phyloP scores from a whole-genome alignment of 2,888 invertebrate species.

The Iselma pallidipennis region DNA sequence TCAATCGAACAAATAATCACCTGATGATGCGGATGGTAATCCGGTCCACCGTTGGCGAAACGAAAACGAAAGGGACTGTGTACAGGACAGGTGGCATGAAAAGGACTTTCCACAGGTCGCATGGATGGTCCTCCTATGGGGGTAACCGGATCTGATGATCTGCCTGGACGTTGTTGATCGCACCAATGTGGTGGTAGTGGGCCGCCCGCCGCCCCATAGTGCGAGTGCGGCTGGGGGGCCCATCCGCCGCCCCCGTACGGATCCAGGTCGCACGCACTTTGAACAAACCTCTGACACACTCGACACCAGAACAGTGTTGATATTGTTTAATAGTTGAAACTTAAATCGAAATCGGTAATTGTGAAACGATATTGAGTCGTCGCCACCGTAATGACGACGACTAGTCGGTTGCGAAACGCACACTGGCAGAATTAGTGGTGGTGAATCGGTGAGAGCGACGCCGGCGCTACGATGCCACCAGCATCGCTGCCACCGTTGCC shows the following conservation, averaged over 20 bases:
- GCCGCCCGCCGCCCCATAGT: constrained; percentile 45
- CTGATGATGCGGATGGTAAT: constrained; percentile 58
- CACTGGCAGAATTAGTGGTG: constrained; percentile 3
- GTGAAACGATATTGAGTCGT: too few relatives aligned
- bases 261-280: constrained; percentile 54
- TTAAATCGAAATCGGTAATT: too few relatives aligned
- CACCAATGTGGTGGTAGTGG: constrained; percentile 46
- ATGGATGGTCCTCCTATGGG: constrained; percentile 55
- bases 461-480: constrained; percentile 13
- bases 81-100: constrained; percentile 68
- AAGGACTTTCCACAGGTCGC: constrained; percentile 52
- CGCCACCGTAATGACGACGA: constrained; percentile 5
- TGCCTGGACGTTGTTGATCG: constrained; percentile 46
- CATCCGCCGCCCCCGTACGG: constrained; percentile 58
- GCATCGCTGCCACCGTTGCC: constrained; percentile 7
- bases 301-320: constrained; percentile 12
- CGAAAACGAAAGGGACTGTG: constrained; percentile 75
- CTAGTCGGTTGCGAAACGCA: constrained; percentile 8
- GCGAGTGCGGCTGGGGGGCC: constrained; percentile 48
- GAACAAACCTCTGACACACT: constrained; percentile 23
- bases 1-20: constrained; percentile 36
- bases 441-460: constrained; percentile 11
- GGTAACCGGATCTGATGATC: constrained; percentile 59
- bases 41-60: constrained; percentile 60
- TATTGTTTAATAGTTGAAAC: too few relatives aligned